Base-by-base conservation (phyloP, 1,140 invertebrate species). In the Formica selysi region DNA sequence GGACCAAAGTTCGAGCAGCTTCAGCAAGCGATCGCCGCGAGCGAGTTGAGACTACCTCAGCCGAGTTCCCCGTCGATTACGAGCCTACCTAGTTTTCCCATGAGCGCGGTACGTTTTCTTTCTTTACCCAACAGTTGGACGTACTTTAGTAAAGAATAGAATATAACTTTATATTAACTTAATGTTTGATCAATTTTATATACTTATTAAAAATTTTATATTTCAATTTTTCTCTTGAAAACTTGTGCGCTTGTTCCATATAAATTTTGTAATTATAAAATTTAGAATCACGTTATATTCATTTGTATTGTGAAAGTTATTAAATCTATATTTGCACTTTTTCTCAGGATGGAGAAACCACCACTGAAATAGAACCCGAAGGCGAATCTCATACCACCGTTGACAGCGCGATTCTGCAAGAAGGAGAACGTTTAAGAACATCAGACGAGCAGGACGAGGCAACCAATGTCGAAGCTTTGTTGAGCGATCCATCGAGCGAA, bases 1-100 rank as follows among this genome's bases (percentile, higher is more conserved):
- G 99, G 98, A 29, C 98, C 98, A 73, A 99, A 99, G 94, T 99
- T 97, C 95, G 98, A 99, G 93, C 98, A 99, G 95, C 96, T 99
- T 51, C 98, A 99, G 94, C 97, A 98, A 94, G 98, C 98, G 51
- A 99, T 99, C 87, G 98, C 98, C 68, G 98, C 98, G 41, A 98
- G 97, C 93, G 98, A 98, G 95, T 95, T 97, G 67, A 96, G 96
- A 94, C 95, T 96, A 61, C 96, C 96, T 71, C 96, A 96, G 86
- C 94, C 96, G 26, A 96, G 96, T 71, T 97, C 97, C 26, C 97
- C 97, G 1, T 97, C 97, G n/a, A 96, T 97, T 48, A 96, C 97
- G 4, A 98, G 97, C 38, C 95, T 98, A 83, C 97, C 97, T 44
- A 97, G 97, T 94, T 97, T 97, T 94, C 97, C 97, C 71, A 96